A percentile compares a stretch with the other conserved stretches of the same genome.
Conservation (phyloP, 2,888 invertebrate genomes). For the Agrilus cyanescens region DNA sequence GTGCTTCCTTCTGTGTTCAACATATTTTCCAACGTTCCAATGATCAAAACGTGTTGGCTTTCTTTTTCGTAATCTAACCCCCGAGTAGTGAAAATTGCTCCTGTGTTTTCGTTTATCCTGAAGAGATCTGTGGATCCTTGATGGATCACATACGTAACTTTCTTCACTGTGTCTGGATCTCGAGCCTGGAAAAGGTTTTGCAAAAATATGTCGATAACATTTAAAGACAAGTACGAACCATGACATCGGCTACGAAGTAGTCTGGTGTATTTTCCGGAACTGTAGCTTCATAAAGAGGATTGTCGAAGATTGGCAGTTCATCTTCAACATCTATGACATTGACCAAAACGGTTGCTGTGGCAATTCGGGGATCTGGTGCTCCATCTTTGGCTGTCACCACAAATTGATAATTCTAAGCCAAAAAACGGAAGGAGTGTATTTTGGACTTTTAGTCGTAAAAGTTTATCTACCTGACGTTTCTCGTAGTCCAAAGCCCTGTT, state of each 20-base stretch:
- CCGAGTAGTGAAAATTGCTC: constrained; percentile 62
- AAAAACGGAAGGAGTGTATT: background rate
- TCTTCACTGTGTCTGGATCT: constrained; percentile 69
- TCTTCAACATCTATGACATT: constrained; percentile 70
- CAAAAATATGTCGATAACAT: constrained; percentile 1
- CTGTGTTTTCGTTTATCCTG: constrained; percentile 68
- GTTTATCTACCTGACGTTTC: constrained; percentile 51
- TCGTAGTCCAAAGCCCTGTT: constrained; percentile 71
- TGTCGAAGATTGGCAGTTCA: constrained; percentile 68
- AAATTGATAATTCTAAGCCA: constrained; percentile 58
- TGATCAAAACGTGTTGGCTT: constrained; percentile 57
- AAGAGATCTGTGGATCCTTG: constrained; percentile 75
- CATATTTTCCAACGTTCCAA: constrained; percentile 76
- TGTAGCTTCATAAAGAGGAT: constrained; percentile 58
- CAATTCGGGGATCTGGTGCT: constrained; percentile 71
- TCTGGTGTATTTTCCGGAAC: constrained; percentile 81
- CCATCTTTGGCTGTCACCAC: constrained; percentile 84
- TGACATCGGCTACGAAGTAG: constrained; percentile 65
- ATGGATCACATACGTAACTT: constrained; percentile 72
- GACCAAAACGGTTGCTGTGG: constrained; percentile 78
- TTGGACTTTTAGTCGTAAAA: background rate
- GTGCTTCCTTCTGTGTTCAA: constrained; percentile 56
- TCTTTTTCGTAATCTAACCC: constrained; percentile 70
- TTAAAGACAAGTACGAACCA: constrained; percentile 36
- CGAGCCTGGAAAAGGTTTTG: constrained; percentile 44